Evolutionary conservation across 2,888 invertebrate species (phyloP).

Genomic region (Hoplodrina ambigua): DNA sequence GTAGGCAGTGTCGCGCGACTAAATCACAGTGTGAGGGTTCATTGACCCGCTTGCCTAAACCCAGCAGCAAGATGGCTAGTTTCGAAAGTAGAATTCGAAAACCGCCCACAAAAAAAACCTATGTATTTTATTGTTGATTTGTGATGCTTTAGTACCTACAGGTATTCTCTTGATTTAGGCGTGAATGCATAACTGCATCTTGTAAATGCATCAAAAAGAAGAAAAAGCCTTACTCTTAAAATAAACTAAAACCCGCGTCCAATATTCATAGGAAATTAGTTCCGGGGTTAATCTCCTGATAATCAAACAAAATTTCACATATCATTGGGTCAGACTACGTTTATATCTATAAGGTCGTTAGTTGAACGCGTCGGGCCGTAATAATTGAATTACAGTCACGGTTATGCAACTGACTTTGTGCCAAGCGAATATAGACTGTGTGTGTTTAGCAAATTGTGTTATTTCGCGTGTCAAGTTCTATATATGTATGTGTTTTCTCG

Average conservation of each 20-base stretch:
- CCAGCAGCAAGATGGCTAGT: too few relatives aligned
- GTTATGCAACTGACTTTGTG: slow-evolving; percentile 68
- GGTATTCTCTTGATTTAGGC: too few relatives aligned
- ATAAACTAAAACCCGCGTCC: slow-evolving; percentile 20
- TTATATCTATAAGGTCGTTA: slow-evolving; percentile 82
- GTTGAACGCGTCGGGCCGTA: slow-evolving; percentile 82
- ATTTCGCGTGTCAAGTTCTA: slow-evolving; percentile 51
- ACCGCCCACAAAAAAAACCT: too few relatives aligned
- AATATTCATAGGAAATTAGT: slow-evolving; percentile 49
- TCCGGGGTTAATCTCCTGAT: slow-evolving; percentile 47
- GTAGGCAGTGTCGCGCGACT: too few relatives aligned
- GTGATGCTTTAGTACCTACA: too few relatives aligned
- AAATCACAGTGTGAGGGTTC: too few relatives aligned
- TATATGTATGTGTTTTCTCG: slow-evolving; percentile 47
- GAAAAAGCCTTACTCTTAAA: neutral
- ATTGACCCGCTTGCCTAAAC: too few relatives aligned
- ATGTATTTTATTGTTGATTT: too few relatives aligned
- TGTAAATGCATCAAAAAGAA: too few relatives aligned
- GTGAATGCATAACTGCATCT: too few relatives aligned
- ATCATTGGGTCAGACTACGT: slow-evolving; percentile 55
- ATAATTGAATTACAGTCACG: slow-evolving; percentile 85
- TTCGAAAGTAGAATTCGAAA: too few relatives aligned
- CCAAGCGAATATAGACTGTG: slow-evolving; percentile 57
- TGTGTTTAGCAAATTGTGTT: slow-evolving; percentile 57
- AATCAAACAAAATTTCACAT: slow-evolving; percentile 63